Evolutionary conservation across 2,888 invertebrate species (phyloP), one percentile per base, ranked within the genome.

Genomic region (Timema cristinae): DNA sequence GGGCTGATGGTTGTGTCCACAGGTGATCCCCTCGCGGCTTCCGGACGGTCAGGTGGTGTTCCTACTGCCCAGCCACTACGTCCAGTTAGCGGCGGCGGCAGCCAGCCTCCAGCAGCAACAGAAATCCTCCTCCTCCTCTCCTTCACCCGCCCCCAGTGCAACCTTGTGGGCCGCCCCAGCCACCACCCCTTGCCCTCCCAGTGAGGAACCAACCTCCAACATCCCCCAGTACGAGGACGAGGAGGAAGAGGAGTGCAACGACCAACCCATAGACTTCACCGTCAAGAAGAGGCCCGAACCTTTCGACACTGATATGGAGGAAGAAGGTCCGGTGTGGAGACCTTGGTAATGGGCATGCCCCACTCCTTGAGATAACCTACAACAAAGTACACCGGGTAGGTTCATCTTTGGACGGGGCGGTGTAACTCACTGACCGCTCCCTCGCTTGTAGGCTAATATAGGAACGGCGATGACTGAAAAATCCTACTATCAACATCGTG

Each of bases 21-120:
- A 84, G 78, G 84, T 85, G 68, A 86, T 86, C 76, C 85, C 86
- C 0, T 85, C 86, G 32, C 83, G 87, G 72, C 81, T 85, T 71
- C 86, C 87, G 49, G 87, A 88, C 77, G 87, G 87, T 5, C 87
- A 87, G 77, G 87, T 87, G 59, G 87, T 88, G 16, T 85, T 88
- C 77, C 82, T 88, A 5, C 81, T 88, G 59, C 88, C 88, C 59
- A 87, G 87, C 79, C 87, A 88, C 79, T 88, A 88, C 79, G 85
- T 88, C 10, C 87, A 88, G 78, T 77, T 87, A 67, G 86, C 87
- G 1, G 85, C 85, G 6, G 86, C 86, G 69, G 73, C 75, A n/a
- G 73, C 75, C 48, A 52, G 66, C 32, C 67, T 50, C 51, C 67
- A 67, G n/a, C 70, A 70, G 11, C 56, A 66, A 47, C 56, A 63